These are phyloP conservation scores for Scopus umbretta DNA, from an alignment of 2,113 vertebrate species.

Conservation along the genomic window DNA sequence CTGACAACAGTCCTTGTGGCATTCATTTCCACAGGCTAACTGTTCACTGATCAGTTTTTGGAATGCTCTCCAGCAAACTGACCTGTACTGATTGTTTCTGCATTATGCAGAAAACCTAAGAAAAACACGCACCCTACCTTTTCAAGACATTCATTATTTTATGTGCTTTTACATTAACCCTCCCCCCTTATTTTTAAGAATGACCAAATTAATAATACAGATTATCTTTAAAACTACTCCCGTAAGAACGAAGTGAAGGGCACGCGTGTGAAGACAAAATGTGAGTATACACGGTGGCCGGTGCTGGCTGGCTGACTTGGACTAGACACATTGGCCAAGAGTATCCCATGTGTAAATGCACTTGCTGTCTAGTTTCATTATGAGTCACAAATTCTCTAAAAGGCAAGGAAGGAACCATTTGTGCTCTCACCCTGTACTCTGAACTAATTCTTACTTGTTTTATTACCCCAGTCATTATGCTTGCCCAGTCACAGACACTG, in stretches of 20 bases:
- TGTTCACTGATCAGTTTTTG: not conserved
- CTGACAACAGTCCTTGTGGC: not conserved
- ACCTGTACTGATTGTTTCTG: not conserved
- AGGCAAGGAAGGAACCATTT: not conserved
- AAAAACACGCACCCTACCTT: not conserved
- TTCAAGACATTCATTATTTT: not conserved
- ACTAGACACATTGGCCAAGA: not conserved
- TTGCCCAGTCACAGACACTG: not conserved
- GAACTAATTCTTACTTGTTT: not conserved
- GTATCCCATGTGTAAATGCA: not conserved
- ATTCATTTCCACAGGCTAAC: not conserved
- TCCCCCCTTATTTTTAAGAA: not conserved
- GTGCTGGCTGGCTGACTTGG: not conserved
- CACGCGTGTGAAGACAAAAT: fast-evolving
- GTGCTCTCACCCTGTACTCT: not conserved
- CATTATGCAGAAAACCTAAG: not conserved
- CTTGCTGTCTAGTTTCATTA: slow-evolving; percentile 24
- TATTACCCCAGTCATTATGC: not conserved
- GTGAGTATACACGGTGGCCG: fast-evolving
- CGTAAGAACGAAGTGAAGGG: not conserved
- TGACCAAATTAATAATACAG: not conserved
- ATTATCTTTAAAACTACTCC: not conserved
- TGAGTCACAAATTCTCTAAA: not conserved
- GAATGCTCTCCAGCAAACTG: not conserved
- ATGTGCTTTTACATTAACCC: not conserved